phyloP scores from a whole-genome alignment of 2,113 vertebrate genomes.

The Sander lucioperca region DNA sequence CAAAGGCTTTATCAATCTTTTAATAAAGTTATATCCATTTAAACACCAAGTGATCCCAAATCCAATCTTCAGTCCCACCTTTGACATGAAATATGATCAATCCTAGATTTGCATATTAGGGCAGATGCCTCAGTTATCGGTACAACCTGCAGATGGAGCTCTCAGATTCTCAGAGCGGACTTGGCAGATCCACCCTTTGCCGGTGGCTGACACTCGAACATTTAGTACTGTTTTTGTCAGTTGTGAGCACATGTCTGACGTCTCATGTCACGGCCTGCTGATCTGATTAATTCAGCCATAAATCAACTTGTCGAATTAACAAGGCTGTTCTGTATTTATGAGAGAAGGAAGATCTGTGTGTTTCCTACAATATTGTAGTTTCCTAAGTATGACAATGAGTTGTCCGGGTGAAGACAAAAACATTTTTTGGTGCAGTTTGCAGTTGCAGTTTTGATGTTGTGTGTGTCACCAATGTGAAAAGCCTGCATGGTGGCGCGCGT shows the following conservation, averaged over 20 bases:
- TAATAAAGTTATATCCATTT: neutral
- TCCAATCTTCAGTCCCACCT: neutral
- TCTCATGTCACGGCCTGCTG: neutral
- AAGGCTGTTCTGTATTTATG: neutral
- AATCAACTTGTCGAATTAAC: slow-evolving; percentile 32
- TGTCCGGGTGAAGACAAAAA: slow-evolving; percentile 2
- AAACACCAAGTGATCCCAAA: neutral
- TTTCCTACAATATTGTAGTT: neutral
- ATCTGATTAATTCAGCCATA: slow-evolving; percentile 32
- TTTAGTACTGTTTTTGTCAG: slow-evolving; percentile 46
- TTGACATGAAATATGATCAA: neutral
- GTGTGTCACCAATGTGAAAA: neutral
- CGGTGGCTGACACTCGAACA: slow-evolving; percentile 45
- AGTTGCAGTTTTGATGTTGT: neutral
- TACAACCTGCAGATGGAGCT: slow-evolving; percentile 74
- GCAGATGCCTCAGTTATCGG: neutral
- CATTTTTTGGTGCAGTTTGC: neutral
- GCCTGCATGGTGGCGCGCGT: neutral
- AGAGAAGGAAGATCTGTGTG: neutral
- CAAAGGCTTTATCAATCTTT: neutral
- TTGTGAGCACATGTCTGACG: slow-evolving; percentile 31
- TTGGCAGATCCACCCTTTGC: slow-evolving; percentile 50
- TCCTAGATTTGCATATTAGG: neutral
- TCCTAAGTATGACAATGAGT: neutral
- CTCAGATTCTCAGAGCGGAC: slow-evolving; percentile 42